Percentiles rank a stretch among this genome's conserved stretches.
These are phyloP conservation scores for Triplophysa bombifrons DNA, from an alignment of 2,797 vertebrate species.

Conservation along the genomic window DNA sequence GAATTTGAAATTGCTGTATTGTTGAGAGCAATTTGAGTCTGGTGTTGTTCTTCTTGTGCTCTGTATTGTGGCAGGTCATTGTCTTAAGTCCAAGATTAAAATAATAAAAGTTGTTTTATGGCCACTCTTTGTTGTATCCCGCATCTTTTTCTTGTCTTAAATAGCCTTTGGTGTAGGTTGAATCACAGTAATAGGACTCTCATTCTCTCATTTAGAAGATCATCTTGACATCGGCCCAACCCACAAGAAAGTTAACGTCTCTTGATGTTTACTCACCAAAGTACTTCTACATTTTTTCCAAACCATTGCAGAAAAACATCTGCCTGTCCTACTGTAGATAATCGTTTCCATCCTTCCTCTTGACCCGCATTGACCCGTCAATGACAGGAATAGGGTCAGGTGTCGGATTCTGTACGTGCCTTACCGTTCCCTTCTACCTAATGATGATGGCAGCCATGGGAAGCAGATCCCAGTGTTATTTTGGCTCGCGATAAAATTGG, in stretches of 20 bases:
- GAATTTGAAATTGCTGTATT: slow-evolving; percentile 35
- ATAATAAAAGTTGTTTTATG: slow-evolving; percentile 27
- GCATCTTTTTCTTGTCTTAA: slow-evolving; percentile 18
- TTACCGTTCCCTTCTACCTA: slow-evolving; percentile 63
- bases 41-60: slow-evolving; percentile 43
- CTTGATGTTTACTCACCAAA: slow-evolving; percentile 27
- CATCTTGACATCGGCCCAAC: slow-evolving; percentile 34
- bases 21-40: neutral
- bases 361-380: slow-evolving; percentile 35
- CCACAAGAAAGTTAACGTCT: slow-evolving; percentile 13
- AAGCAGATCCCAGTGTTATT: slow-evolving; percentile 64
- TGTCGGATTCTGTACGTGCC: slow-evolving; percentile 58
- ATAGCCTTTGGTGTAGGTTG: neutral
- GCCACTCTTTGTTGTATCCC: slow-evolving; percentile 8
- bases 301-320: slow-evolving; percentile 38
- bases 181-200: neutral
- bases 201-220: neutral
- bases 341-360: slow-evolving; percentile 28
- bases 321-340: slow-evolving; percentile 12
- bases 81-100: slow-evolving; percentile 36
- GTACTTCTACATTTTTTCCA: slow-evolving; percentile 30
- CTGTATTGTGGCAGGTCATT: slow-evolving; percentile 30
- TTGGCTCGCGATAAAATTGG: slow-evolving; percentile 62
- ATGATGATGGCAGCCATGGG: slow-evolving; percentile 60
- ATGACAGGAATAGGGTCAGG: slow-evolving; percentile 21